These are phyloP conservation scores for Gallinago nigripennis DNA, from an alignment of 2,797 vertebrate species.

Conservation along the genomic window DNA sequence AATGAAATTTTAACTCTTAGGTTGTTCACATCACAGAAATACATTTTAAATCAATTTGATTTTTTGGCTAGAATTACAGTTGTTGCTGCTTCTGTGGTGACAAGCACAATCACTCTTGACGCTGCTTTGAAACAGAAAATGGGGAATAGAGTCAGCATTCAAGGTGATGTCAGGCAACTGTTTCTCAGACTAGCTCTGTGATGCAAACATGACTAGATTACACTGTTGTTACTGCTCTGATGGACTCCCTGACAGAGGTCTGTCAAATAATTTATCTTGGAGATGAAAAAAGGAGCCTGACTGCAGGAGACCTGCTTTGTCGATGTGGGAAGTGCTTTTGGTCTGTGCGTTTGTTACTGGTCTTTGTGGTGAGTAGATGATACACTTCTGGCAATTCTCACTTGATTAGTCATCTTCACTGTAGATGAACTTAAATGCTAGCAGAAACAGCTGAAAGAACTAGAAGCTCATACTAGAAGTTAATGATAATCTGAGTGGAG, in stretches of 20 bases:
- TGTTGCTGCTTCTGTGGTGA: not conserved
- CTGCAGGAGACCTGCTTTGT: not conserved
- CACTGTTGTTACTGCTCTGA: not conserved
- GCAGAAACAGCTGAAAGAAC: slow-evolving; percentile 2
- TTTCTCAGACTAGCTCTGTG: not conserved
- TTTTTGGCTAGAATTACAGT: not conserved
- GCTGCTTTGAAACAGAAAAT: not conserved
- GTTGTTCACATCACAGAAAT: not conserved
- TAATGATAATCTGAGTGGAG: not conserved
- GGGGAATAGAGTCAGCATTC: not conserved
- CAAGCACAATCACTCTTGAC: not conserved
- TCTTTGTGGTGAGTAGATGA: not conserved
- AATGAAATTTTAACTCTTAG: not conserved
- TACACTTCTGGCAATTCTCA: not conserved
- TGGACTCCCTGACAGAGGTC: not conserved
- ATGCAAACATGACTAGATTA: not conserved
- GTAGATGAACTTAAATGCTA: not conserved
- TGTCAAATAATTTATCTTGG: not conserved
- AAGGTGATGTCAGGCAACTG: not conserved
- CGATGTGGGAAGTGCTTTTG: not conserved
- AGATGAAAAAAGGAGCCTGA: not conserved
- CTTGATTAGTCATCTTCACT: not conserved
- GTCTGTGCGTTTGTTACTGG: not conserved
- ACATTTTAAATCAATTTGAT: not conserved
- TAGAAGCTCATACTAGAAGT: not conserved